Evolutionary conservation across 2,888 invertebrate genomes (phyloP), one percentile per base, ranked within the genome.

Genomic region (Sericinus montela): DNA sequence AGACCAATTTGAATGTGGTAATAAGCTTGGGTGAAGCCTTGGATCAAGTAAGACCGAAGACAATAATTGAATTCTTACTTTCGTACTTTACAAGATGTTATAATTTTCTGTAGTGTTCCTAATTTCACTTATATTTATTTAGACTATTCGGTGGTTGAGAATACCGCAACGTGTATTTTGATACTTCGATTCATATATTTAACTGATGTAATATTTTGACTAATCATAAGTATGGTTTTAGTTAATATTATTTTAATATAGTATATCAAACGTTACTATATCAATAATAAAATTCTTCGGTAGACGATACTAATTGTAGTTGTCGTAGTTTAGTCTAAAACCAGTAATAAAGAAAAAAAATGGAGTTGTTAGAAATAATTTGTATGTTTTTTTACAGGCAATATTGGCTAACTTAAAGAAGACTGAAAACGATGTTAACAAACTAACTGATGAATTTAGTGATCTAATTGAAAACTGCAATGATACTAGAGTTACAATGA

Each of bases 341-440:
- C 11, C 49, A 50, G 40, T 48, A 49, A 48, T 41, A 46, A 54
- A 48, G 19, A 3, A 19, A 19, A 19, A 19, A 19, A 19, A 19
- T 2, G 1, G 39, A 32, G 11, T 46, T 3, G n/a, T 32, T 4
- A 11, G 10, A 32, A 11, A 5, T 32, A 11, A 32, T 13, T 32
- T n/a, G 6, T 32, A 13, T 2, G 14, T 38, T 48, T 54, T 35
- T 48, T 85, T 83, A 47, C 90, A 95, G 94, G 92, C 94, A 45
- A 90, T 97, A 62, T 91, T 95, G 58, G 91, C 93, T 65, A 94
- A 91, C 69, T 86, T 97, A 57, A 93, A 94, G 64, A 95, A 96
- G 75, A 95, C 95, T 56, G 97, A 97, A 80, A 91, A 92, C 13
- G 95, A 96, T 63, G 94, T 97, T 56, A 97, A 97, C 71, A 95